Evolutionary conservation across 2,888 invertebrate genomes (phyloP), one percentile per base, ranked within the genome.

Genomic region (Aproaerema taeniolella): DNA sequence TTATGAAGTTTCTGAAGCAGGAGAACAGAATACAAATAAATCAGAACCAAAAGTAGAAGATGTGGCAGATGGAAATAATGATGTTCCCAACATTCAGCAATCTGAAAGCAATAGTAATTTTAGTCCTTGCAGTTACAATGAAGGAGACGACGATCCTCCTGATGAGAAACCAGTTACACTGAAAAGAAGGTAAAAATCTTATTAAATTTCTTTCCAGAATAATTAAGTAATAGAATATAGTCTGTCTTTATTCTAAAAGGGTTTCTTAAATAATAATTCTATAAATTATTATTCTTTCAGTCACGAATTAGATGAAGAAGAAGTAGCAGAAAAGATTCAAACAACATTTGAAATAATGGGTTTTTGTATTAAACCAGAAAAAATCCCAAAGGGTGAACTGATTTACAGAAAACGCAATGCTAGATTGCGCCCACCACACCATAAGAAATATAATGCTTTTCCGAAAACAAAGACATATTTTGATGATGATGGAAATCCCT

Each of bases 321-420:
- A 62, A n/a, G 67, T 65, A 2, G 67, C 78, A n/a, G 88, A 90
- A 45, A 88, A 88, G 41, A 88, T 92, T 9, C 90, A 89, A 52
- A 85, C 88, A 9, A 91, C 92, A 0, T 91, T 93, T 54, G 88
- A 89, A 51, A 70, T 91, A 40, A 90, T 93, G 88, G 92, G 92
- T 0, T 88, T 88, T 41, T 63, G 62, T 20, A 42, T 87, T 24
- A 60, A 74, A 6, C 39, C 68, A 0, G 65, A 70, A 0, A 62
- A 73, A 2, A 60, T 79, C 45, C 76, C 81, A 0, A 77, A 74
- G 51, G 92, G 92, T 0, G 87, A 88, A 49, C 87, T 93, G 6
- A 87, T 90, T 29, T 92, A 91, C 58, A 88, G 89, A 41, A 91
- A 92, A 66, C 87, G 88, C 15, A 80, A 90, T 43, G 87, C 89